phyloP scores from a whole-genome alignment of 2,888 invertebrate species.

The Cerastis leucographa region DNA sequence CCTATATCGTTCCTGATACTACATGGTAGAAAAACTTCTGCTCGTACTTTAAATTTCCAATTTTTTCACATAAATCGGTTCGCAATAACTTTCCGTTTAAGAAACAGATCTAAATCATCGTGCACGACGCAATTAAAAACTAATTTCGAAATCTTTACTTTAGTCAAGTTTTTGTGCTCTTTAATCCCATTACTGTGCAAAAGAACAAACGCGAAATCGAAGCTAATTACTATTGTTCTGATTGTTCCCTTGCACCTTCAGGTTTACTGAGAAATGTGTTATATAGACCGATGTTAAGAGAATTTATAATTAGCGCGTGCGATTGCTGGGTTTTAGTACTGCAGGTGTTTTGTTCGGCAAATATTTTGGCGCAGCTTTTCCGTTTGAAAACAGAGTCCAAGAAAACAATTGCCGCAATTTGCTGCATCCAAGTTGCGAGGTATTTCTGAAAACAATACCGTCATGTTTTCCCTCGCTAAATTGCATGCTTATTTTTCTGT shows the following conservation, averaged over 20 bases:
- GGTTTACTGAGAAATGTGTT: slow-evolving; percentile 55
- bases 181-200: slow-evolving; percentile 15
- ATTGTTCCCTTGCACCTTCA: slow-evolving; percentile 53
- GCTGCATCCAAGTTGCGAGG: slow-evolving; percentile 4
- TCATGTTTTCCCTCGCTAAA: slow-evolving; percentile 35
- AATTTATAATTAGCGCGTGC: slow-evolving; percentile 56
- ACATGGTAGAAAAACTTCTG: background rate
- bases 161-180: slow-evolving; percentile 11
- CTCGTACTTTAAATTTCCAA: background rate
- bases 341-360: slow-evolving; percentile 39
- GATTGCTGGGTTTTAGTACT: slow-evolving; percentile 11
- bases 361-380: slow-evolving; percentile 39
- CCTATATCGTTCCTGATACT: no score
- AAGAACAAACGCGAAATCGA: slow-evolving; percentile 45
- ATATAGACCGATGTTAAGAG: slow-evolving; percentile 37
- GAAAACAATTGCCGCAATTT: slow-evolving; percentile 25
- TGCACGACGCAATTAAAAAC: slow-evolving; percentile 17
- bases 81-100: background rate
- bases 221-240: slow-evolving; percentile 53
- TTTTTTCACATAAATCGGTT: slow-evolving; percentile 7
- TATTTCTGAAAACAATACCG: slow-evolving; percentile 38
- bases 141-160: slow-evolving; percentile 4
- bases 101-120: slow-evolving; percentile 12
- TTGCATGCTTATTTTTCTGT: slow-evolving; percentile 24
- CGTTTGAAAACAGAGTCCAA: slow-evolving; percentile 32